A percentile compares a stretch with the other conserved stretches of the same genome.
These are phyloP conservation scores for Vulpes lagopus DNA, from an alignment of 2,113 vertebrate species.

Conservation along the genomic window DNA sequence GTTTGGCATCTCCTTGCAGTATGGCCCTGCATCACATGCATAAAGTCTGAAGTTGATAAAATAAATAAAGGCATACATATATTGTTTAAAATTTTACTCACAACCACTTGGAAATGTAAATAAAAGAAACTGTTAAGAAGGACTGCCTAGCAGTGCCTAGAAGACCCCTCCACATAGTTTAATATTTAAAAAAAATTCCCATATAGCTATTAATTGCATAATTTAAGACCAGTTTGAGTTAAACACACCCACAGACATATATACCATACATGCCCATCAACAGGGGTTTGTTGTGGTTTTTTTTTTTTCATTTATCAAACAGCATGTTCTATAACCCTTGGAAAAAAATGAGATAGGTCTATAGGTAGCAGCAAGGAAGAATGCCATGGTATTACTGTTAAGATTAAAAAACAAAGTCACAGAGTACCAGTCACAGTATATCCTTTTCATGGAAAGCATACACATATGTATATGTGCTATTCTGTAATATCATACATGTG, in stretches of 20 bases:
- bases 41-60: background rate
- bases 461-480: background rate
- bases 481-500: background rate
- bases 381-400: background rate
- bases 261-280: background rate
- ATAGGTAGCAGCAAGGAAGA: background rate
- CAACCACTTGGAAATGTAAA: conserved; percentile 6
- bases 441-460: background rate
- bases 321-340: background rate
- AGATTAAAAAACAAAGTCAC: background rate
- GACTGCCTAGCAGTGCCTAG: background rate
- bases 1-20: background rate
- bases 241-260: background rate
- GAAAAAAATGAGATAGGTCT: background rate
- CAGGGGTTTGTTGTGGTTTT: background rate
- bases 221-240: background rate
- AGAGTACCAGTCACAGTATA: background rate
- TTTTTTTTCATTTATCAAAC: background rate
- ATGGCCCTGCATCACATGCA: background rate
- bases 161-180: background rate
- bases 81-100: background rate
- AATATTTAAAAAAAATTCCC: background rate
- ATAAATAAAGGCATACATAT: background rate
- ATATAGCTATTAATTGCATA: background rate
- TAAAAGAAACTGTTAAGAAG: conserved; percentile 23